Base-by-base conservation (phyloP, 2,888 invertebrate genomes). In the Sminthurinus aureus region DNA sequence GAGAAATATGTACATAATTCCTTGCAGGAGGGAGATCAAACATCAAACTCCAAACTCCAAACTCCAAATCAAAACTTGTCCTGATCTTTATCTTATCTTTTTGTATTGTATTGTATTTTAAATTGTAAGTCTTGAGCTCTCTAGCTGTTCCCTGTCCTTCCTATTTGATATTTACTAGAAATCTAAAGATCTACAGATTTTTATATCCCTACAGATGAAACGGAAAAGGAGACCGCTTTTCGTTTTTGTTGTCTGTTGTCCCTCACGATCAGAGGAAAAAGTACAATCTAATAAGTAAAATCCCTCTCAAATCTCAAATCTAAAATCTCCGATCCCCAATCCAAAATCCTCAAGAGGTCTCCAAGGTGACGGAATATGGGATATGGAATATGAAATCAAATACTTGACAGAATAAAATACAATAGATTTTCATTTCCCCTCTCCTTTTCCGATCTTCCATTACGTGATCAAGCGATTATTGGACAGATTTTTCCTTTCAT, bases 391-490 rank as follows among this genome's bases (percentile, higher is more conserved):
- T 6, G 15, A 20, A n/a, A 22, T 58, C 58, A 77, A 51, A 13
- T 77, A 77, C 58, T 26, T 58, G 11, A 58, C 12, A 24, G 58
- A 50, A 77, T 9, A 64, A 64, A 58, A 58, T n/a, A 22, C 58
- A 38, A 13, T 13, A 18, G 66, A 24, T 26, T 26, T 66, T 38
- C 3, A n/a, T 11, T 18, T 77, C 58, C 50, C 26, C 22, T 12
- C 13, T 20, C n/a, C 24, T 38, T 74, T 38, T 74, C 26, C 50
- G 2, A 24, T 20, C 20, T 50, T 75, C 13, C 50, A 50, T 15
- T 18, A 75, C 20, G 50, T 75, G 75, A 52, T 75, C 51, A 75
- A 52, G 24, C 51, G 71, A 71, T 71, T 71, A 38, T 38, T 4
- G 38, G 38, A 38, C 38, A 38, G 38, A 1, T 38, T 38, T 38